phyloP scores from a whole-genome alignment of 2,113 vertebrate species.

The Labeo catla region DNA sequence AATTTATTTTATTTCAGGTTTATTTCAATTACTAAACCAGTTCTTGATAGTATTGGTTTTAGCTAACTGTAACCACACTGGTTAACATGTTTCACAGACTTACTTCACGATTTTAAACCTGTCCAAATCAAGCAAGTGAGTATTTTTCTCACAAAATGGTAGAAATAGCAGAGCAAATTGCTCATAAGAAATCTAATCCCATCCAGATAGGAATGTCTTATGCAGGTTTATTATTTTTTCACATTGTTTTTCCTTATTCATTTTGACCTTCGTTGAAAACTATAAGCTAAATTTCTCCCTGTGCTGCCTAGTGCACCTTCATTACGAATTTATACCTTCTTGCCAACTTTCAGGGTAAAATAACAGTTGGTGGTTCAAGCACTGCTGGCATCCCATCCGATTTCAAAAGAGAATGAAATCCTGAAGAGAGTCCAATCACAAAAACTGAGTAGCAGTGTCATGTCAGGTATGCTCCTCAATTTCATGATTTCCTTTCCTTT shows the following conservation, averaged over 20 bases:
- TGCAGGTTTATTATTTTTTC: constrained; percentile 3
- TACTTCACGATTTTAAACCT: not conserved
- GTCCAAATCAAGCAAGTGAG: not conserved
- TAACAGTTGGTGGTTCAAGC: constrained; percentile 19
- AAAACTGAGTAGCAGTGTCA: not conserved
- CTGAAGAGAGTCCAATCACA: constrained; percentile 4
- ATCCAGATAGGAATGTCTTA: not conserved
- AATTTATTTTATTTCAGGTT: too few species aligned
- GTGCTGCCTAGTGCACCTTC: constrained; percentile 11
- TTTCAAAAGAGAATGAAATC: constrained; percentile 4
- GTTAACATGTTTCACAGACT: not conserved
- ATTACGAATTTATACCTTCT: constrained; percentile 20
- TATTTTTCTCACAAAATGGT: not conserved
- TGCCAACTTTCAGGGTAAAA: constrained; percentile 21
- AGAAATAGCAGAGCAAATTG: not conserved
- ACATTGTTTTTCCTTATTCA: constrained; percentile 15
- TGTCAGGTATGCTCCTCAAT: not conserved
- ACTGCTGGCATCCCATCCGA: not conserved
- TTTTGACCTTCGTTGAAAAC: not conserved
- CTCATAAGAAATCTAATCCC: not conserved
- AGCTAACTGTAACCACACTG: not conserved
- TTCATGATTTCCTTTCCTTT: not conserved
- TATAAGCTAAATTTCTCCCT: constrained; percentile 13
- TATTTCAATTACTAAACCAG: too few species aligned
- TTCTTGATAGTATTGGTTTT: not conserved